Percentiles rank a stretch among this genome's conserved stretches.
Evolutionary conservation across 2,113 vertebrate species (phyloP).

Genomic region (Pelvicachromis taeniatus): DNA sequence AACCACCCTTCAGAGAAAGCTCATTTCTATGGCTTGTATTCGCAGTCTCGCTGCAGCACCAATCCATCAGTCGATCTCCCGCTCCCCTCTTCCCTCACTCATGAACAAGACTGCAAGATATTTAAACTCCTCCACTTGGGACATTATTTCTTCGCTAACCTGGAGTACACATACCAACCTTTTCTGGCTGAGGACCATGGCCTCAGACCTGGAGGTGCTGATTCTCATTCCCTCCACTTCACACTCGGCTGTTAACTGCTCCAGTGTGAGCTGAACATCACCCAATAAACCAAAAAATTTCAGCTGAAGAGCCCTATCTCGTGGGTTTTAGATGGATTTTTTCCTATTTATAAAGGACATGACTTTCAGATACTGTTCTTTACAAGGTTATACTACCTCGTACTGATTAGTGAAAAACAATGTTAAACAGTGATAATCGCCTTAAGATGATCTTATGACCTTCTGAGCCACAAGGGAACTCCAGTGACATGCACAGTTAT

Average conservation of each 20-base stretch:
- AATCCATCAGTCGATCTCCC: neutral
- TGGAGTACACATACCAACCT: neutral
- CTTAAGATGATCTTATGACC: neutral
- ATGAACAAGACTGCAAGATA: neutral
- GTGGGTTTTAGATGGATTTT: neutral
- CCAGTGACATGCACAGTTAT: neutral
- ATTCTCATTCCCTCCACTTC: neutral
- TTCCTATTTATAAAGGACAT: neutral
- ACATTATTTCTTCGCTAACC: neutral
- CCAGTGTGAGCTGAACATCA: neutral
- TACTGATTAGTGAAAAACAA: conserved; percentile 32
- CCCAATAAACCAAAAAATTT: neutral
- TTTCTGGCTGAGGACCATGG: neutral
- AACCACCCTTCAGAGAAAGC: neutral
- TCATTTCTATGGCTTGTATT: neutral
- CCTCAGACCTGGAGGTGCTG: neutral
- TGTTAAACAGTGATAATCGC: neutral
- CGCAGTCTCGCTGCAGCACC: neutral
- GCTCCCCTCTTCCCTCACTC: neutral
- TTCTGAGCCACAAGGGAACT: neutral
- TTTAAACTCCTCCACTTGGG: neutral
- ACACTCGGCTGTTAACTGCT: neutral
- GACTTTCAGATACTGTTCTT: neutral
- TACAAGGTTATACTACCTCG: neutral
- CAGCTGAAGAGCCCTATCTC: neutral